A percentile compares a stretch with the other conserved stretches of the same genome.
phyloP scores from a whole-genome alignment of 2,113 vertebrate genomes.

The Lates calcarifer region DNA sequence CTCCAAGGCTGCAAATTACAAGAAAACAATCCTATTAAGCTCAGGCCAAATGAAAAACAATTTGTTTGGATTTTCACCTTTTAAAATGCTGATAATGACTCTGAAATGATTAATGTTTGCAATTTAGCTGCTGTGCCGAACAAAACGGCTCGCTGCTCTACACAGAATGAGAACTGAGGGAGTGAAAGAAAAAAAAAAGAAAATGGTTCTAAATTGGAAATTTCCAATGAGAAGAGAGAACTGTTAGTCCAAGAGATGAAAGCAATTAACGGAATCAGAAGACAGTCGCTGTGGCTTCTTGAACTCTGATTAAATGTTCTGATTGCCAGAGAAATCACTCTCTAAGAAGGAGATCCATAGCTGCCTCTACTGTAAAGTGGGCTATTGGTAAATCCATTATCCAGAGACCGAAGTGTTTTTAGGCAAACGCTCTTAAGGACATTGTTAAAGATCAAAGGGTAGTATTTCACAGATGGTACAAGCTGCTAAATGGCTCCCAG shows the following conservation, averaged over 20 bases:
- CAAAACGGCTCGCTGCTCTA: constrained; percentile 63
- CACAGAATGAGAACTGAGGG: constrained; percentile 55
- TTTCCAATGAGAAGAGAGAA: constrained; percentile 69
- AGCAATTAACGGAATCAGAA: constrained; percentile 80
- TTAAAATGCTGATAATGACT: constrained; percentile 76
- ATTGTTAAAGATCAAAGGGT: constrained; percentile 45
- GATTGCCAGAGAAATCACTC: constrained; percentile 61
- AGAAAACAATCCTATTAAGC: constrained; percentile 68
- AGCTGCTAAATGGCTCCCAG: background rate
- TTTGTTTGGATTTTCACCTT: constrained; percentile 79
- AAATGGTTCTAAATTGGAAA: constrained; percentile 75
- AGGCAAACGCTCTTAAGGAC: constrained; percentile 26
- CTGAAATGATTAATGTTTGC: constrained; percentile 79
- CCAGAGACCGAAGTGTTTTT: constrained; percentile 44
- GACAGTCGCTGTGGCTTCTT: constrained; percentile 57
- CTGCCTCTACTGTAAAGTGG: constrained; percentile 56
- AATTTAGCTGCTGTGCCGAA: constrained; percentile 71
- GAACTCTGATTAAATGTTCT: constrained; percentile 74
- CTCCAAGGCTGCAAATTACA: constrained; percentile 58
- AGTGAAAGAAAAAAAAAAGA: constrained; percentile 38
- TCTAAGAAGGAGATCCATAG: constrained; percentile 49
- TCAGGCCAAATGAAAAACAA: constrained; percentile 71
- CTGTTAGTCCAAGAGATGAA: constrained; percentile 64
- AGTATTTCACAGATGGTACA: constrained; percentile 33
- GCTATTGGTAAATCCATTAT: constrained; percentile 65